Evolutionary conservation across 2,797 vertebrate species (phyloP).

Genomic region (Pantherophis vulpinus): DNA sequence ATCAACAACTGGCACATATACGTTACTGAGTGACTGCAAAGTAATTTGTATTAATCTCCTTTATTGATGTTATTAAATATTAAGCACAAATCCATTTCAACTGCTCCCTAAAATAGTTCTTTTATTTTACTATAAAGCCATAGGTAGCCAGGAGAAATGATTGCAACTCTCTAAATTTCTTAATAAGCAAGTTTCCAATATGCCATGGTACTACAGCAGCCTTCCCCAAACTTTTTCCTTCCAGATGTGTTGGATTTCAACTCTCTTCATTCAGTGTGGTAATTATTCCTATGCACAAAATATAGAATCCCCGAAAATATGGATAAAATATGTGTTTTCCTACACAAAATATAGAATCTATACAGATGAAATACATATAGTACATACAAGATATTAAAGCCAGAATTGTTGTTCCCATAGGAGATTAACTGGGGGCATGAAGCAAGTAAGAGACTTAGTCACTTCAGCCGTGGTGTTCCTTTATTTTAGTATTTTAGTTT

Average conservation of each 20-base stretch:
- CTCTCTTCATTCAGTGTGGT: neutral
- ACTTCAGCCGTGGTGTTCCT: neutral
- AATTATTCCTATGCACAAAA: neutral
- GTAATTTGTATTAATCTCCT: neutral
- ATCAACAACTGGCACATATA: neutral
- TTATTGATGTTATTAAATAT: conserved; percentile 14
- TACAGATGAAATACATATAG: no score
- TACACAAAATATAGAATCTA: neutral
- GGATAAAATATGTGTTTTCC: no score
- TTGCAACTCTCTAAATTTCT: neutral
- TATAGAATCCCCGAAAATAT: neutral
- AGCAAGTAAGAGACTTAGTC: neutral
- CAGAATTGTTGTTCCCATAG: neutral
- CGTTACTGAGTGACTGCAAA: neutral
- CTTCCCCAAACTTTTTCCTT: neutral
- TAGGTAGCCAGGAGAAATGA: neutral
- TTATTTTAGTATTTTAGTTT: neutral
- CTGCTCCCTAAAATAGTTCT: conserved; percentile 1
- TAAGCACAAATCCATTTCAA: neutral
- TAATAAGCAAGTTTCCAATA: neutral
- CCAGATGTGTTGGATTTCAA: neutral
- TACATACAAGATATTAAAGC: neutral
- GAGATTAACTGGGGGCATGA: neutral
- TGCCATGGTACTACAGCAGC: neutral
- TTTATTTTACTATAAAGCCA: neutral